These are phyloP conservation scores for Nematostella vectensis DNA, from an alignment of 92 coral and sea anemone species.

Conservation along the genomic window DNA sequence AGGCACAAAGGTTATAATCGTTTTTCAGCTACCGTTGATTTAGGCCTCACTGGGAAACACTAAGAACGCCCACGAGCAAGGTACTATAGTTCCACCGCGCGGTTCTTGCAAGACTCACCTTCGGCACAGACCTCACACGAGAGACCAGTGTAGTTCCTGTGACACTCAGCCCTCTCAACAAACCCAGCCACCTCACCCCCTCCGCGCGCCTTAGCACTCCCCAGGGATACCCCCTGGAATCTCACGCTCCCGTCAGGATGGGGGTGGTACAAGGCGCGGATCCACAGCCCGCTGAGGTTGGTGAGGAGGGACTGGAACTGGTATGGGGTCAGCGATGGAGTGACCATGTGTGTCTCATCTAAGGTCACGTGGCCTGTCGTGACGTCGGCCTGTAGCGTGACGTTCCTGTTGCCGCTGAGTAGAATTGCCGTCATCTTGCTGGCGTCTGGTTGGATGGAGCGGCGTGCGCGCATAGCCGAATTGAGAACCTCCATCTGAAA, in stretches of 20 bases:
- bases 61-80: no score
- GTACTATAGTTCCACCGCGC: no score
- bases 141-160: conserved; percentile 79
- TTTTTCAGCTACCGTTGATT: no score
- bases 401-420: conserved; percentile 22
- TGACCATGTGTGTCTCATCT: conserved; percentile 46
- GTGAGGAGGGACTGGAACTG: conserved; percentile 83
- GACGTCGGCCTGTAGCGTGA: conserved; percentile 28
- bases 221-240: conserved; percentile 39
- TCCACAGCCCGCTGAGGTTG: conserved; percentile 50
- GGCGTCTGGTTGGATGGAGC: background rate
- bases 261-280: conserved; percentile 47
- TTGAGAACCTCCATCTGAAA: conserved; percentile 1
- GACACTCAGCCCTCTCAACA: conserved; percentile 77
- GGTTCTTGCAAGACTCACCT: no score
- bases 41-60: no score
- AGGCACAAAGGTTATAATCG: background rate
- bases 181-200: conserved; percentile 31
- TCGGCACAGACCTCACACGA: conserved; percentile 76
- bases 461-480: background rate
- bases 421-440: conserved; percentile 19
- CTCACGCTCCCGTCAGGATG: conserved; percentile 39
- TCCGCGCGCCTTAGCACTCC: conserved; percentile 41
- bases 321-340: conserved; percentile 25
- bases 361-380: conserved; percentile 40